Evolutionary conservation across 2,113 vertebrate genomes (phyloP), one percentile per base, ranked within the genome.

Genomic region (Alethe castanea): DNA sequence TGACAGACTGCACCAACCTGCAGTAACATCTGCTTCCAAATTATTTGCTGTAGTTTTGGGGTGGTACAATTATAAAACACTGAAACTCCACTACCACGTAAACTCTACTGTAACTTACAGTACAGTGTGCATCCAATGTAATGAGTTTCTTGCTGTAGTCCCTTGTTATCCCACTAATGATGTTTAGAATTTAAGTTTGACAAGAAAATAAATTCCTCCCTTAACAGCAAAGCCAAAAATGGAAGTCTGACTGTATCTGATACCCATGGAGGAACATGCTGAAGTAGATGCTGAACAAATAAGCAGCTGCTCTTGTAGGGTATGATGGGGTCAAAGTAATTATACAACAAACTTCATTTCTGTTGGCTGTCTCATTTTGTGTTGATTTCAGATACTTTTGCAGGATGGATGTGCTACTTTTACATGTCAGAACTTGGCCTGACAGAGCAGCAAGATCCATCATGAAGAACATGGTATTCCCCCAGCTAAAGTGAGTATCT

Each of bases 1-100:
- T 95, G 96, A 86, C 95, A 97, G 97, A 96, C 94, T 96, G 94
- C 77, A 91, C 92, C 96, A 98, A 98, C 94, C 96, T 96, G 95
- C 80, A 94, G 95, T 96, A 98, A 98, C 96, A 98, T 98, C 97
- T 98, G 97, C 92, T 97, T 96, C 91, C 86, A 97, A 98, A 98
- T 96, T 84, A 97, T 97, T 97, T 97, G 95, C 73, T 92, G 19
- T 94, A 88, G 91, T 94, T 97, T 95, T 95, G 96, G 97, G 96
- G 53, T 96, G 97, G 96, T 96, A 96, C 96, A 97, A 95, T 97
- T 97, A 95, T 52, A 94, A 97, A 97, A 85, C 96, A 97, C 98
- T 95, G 97, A 69, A 91, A 80, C 40, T 90, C 13, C 48, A 19
- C 74, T 90, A 15, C 28, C 97, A 97, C 97, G 96, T 97, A 80